These are phyloP conservation scores for Danaus chrysippus DNA, from an alignment of 2,888 invertebrate species.

Conservation along the genomic window DNA sequence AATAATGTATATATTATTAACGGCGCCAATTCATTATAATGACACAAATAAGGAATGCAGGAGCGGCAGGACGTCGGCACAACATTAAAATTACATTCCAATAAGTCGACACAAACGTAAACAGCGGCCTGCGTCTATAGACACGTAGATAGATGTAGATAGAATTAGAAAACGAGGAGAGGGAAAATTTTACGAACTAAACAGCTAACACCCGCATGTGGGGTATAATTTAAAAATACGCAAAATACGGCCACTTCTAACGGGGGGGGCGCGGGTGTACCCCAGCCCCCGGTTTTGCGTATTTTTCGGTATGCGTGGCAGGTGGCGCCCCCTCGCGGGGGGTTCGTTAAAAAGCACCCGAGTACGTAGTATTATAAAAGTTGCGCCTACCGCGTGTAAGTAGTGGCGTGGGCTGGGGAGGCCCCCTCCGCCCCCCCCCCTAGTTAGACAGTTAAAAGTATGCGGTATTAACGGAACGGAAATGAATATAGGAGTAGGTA, in stretches of 20 bases:
- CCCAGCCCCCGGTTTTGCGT: constrained; percentile 63
- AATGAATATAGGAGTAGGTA: constrained; percentile 77
- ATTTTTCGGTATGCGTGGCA: constrained; percentile 78
- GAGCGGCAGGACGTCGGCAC: not conserved
- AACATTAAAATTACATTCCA: not conserved
- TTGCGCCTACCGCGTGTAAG: constrained; percentile 79
- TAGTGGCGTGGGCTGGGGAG: constrained; percentile 55
- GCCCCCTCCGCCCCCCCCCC: constrained; percentile 49
- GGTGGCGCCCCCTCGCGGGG: constrained; percentile 65
- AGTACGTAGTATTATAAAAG: constrained; percentile 79
- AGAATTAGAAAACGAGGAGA: constrained; percentile 35
- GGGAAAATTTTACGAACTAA: constrained; percentile 58
- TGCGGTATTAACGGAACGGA: constrained; percentile 79
- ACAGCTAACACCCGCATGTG: constrained; percentile 66
- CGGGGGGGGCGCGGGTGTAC: constrained; percentile 53
- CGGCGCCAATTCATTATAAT: too few species aligned
- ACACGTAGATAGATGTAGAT: constrained; percentile 25
- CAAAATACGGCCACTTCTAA: constrained; percentile 78
- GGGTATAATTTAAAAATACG: constrained; percentile 78
- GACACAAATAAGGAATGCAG: too few species aligned
- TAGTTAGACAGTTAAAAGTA: constrained; percentile 80
- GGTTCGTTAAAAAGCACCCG: constrained; percentile 77
- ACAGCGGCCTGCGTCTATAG: not conserved
- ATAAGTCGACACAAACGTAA: not conserved
- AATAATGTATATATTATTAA: too few species aligned